Conservation (phyloP, 2,888 invertebrate genomes). For the Drosophila colorata region DNA sequence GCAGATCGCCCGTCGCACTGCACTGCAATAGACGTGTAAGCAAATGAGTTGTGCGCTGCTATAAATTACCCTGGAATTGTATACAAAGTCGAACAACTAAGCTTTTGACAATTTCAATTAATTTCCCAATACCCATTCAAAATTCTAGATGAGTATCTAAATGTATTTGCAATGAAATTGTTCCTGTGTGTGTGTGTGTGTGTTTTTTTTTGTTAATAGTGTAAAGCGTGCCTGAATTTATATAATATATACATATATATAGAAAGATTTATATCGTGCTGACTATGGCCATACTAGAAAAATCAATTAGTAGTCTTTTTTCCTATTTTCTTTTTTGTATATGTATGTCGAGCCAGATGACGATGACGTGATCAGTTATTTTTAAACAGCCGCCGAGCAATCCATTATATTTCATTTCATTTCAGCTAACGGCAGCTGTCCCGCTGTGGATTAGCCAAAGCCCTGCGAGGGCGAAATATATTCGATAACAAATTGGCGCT, state of each 20-base stretch:
- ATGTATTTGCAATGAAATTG: too few species aligned
- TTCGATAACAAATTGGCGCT: constrained; percentile 42
- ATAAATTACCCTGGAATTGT: constrained; percentile 23
- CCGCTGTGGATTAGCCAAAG: constrained; percentile 19
- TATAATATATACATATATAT: not conserved
- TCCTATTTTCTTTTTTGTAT: constrained; percentile 15
- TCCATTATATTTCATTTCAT: constrained; percentile 29
- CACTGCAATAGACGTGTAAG: constrained; percentile 1
- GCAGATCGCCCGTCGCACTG: constrained; percentile 13
- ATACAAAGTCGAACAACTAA: constrained; percentile 11
- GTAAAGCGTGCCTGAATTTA: not conserved
- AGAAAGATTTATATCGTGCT: constrained; percentile 2
- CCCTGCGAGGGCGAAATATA: constrained; percentile 27
- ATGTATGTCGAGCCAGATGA: constrained; percentile 44
- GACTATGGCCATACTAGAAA: constrained; percentile 32
- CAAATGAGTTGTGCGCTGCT: constrained; percentile 10
- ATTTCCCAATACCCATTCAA: too few species aligned
- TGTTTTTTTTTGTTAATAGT: too few species aligned
- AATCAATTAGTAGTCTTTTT: constrained; percentile 53
- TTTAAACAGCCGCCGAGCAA: constrained; percentile 36
- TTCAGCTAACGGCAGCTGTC: constrained; percentile 26
- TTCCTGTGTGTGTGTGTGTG: too few species aligned
- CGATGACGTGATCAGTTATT: constrained; percentile 68
- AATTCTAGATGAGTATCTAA: too few species aligned
- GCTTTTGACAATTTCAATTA: constrained; percentile 18